Conservation (phyloP, 2,113 vertebrate species). For the Calidris pygmaea region DNA sequence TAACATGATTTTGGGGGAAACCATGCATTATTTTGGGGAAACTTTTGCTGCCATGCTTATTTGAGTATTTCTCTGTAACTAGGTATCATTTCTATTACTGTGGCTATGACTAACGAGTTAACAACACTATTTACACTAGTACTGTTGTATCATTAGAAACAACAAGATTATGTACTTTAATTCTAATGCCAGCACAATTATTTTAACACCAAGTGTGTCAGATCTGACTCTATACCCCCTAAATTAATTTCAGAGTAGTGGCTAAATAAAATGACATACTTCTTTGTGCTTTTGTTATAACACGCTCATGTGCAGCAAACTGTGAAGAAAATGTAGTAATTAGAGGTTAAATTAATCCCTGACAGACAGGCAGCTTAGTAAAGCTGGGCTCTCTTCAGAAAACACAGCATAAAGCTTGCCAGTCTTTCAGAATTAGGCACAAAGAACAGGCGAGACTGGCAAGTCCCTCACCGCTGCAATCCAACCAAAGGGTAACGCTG, state of each 20-base stretch:
- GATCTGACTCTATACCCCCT: slow-evolving; percentile 63
- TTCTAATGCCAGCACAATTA: slow-evolving; percentile 65
- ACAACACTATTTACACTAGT: slow-evolving; percentile 54
- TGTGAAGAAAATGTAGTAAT: slow-evolving; percentile 79
- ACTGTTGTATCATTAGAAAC: slow-evolving; percentile 65
- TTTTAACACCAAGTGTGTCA: slow-evolving; percentile 70
- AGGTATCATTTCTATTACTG: slow-evolving; percentile 11
- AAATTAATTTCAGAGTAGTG: slow-evolving; percentile 75
- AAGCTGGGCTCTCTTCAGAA: slow-evolving; percentile 66
- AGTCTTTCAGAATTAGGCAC: slow-evolving; percentile 67
- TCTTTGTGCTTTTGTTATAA: slow-evolving; percentile 78
- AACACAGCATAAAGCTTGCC: slow-evolving; percentile 59
- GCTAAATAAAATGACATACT: slow-evolving; percentile 73
- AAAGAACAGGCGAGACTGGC: slow-evolving; percentile 55
- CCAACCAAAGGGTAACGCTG: slow-evolving; percentile 24
- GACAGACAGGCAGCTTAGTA: slow-evolving; percentile 76
- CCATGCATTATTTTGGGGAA: not conserved
- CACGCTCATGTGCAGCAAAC: slow-evolving; percentile 73
- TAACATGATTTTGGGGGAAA: not conserved
- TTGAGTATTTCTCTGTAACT: not conserved
- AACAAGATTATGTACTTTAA: slow-evolving; percentile 69
- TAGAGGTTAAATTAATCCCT: slow-evolving; percentile 82
- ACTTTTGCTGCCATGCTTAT: not conserved
- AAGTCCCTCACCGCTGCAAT: slow-evolving; percentile 17
- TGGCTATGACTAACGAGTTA: slow-evolving; percentile 24